phyloP scores from a whole-genome alignment of 1,140 invertebrate genomes.

The Musca vetustissima region DNA sequence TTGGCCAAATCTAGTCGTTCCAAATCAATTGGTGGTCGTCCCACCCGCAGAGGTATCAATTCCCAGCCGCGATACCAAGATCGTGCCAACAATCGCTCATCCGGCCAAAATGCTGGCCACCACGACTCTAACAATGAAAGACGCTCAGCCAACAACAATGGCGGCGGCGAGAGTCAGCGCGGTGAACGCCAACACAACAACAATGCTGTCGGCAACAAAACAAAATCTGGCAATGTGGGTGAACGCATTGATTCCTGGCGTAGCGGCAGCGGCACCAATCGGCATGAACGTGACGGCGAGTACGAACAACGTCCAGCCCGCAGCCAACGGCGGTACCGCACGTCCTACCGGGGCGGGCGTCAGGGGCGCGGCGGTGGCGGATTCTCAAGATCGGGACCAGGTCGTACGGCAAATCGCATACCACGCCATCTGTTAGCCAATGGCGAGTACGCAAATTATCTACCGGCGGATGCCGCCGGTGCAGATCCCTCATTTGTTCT shows the following conservation, averaged over 20 bases:
- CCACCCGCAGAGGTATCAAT: conserved; percentile 34
- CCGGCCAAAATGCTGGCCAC: neutral
- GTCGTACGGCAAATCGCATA: conserved; percentile 54
- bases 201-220: conserved; percentile 9
- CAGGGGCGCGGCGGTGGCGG: conserved; percentile 47
- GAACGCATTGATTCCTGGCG: conserved; percentile 55
- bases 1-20: conserved; percentile 59
- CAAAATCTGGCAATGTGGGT: conserved; percentile 30
- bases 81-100: conserved; percentile 14
- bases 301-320: conserved; percentile 26
- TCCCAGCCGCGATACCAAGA: conserved; percentile 21
- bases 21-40: conserved; percentile 48
- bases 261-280: conserved; percentile 49
- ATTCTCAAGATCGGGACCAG: conserved; percentile 54
- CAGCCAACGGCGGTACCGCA: conserved; percentile 46
- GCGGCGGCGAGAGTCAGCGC: conserved; percentile 6
- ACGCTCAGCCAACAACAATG: conserved; percentile 22
- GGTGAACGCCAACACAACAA: conserved; percentile 11
- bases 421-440: conserved; percentile 54
- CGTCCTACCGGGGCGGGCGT: conserved; percentile 48
- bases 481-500: conserved; percentile 60
- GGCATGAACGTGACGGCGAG: conserved; percentile 20
- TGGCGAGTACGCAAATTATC: conserved; percentile 47
- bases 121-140: neutral
- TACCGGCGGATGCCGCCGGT: conserved; percentile 49